Evolutionary conservation across 1,140 invertebrate genomes (phyloP).

Genomic region (Oreohelix idahoensis): DNA sequence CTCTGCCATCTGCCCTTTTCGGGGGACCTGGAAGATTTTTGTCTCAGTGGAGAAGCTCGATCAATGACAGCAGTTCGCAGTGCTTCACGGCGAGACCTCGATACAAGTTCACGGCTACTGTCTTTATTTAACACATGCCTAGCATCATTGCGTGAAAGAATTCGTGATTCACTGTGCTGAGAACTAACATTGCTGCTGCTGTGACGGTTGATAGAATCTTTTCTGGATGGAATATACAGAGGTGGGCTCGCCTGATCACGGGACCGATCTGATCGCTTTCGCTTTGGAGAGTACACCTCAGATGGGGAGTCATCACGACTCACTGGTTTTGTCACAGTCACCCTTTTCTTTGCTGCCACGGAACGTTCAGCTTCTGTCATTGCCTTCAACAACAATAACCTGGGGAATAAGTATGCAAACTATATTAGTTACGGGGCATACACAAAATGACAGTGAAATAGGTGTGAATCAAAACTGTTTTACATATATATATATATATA

Average conservation of each 20-base stretch:
- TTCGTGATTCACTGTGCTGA: background rate
- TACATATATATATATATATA: no score
- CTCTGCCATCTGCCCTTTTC: background rate
- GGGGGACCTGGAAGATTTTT: background rate
- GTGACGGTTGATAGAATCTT: background rate
- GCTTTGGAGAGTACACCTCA: slow-evolving; percentile 30
- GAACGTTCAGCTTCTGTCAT: slow-evolving; percentile 91
- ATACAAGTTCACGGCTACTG: slow-evolving; percentile 33
- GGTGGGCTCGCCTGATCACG: slow-evolving; percentile 17
- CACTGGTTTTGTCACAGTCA: slow-evolving; percentile 30
- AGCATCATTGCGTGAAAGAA: slow-evolving; percentile 9
- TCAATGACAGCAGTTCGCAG: slow-evolving; percentile 29
- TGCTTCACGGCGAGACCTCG: slow-evolving; percentile 39
- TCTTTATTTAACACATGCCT: slow-evolving; percentile 10
- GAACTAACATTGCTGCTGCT: background rate
- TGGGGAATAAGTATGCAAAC: slow-evolving; percentile 55
- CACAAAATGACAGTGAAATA: no score
- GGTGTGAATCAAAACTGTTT: no score
- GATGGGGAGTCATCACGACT: slow-evolving; percentile 1
- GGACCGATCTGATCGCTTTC: slow-evolving; percentile 16
- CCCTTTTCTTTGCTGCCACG: slow-evolving; percentile 69
- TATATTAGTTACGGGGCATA: no score
- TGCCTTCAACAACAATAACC: slow-evolving; percentile 82
- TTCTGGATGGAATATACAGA: slow-evolving; percentile 37
- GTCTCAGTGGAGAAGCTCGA: background rate